Evolutionary conservation across 2,797 vertebrate genomes (phyloP), one percentile per base, ranked within the genome.

Genomic region (Cetoscarus ocellatus): DNA sequence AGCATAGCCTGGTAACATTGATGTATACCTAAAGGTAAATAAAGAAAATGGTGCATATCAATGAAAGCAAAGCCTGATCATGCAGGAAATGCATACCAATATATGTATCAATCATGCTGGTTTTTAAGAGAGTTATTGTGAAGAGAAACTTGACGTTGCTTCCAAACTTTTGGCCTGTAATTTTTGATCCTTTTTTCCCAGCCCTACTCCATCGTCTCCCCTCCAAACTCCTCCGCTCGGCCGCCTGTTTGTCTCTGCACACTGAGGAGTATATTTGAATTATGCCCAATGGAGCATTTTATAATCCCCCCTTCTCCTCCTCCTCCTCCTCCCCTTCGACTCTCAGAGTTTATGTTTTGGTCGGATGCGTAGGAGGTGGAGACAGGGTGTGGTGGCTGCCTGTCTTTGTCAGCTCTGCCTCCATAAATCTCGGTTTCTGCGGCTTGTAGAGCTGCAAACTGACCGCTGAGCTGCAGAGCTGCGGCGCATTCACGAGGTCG

Each of bases 321-420:
- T 70, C 65, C 17, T 44, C 58, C 13, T 27, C 64, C 72, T 57
- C 57, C 55, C 35, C 52, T 39, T 61, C 45, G 58, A 69, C 69
- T 57, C 47, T 62, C 19, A 68, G 80, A 80, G 70, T 86, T 91
- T 85, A 77, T 88, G 85, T 91, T 88, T 93, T 84, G 3, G 80
- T 91, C 86, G 84, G 81, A 82, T 70, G 84, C 47, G 84, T 88
- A 75, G 76, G 82, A 87, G 78, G 76, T 75, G 66, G 79, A 88
- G 87, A 81, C 77, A 42, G 89, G 88, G 86, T 84, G 86, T 88
- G 90, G 86, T 76, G 49, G 68, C 62, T 73, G 73, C 60, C 50
- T 74, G 67, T 68, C 57, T 73, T 74, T 79, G 74, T 80, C 63
- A 34, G 64, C 19, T 27, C 70, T 76, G 63, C 61, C 56, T 51